phyloP scores from a whole-genome alignment of 2,113 vertebrate species.

The Osmerus mordax region DNA sequence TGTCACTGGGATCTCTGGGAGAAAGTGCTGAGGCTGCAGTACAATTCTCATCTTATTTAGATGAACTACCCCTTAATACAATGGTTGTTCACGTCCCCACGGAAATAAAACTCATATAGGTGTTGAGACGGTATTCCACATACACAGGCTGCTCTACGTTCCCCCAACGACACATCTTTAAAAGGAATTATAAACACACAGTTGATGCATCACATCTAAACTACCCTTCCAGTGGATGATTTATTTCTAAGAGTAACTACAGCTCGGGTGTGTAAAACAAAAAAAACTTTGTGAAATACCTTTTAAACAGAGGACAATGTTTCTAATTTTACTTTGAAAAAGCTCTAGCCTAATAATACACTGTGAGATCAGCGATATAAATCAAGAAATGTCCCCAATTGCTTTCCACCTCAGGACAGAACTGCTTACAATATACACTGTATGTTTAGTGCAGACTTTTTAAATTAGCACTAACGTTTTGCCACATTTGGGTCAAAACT shows the following conservation, averaged over 20 bases:
- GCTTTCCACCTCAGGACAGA: slow-evolving; percentile 31
- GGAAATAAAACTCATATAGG: slow-evolving; percentile 67
- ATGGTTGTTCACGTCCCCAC: slow-evolving; percentile 55
- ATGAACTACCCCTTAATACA: slow-evolving; percentile 68
- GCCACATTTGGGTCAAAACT: slow-evolving; percentile 38
- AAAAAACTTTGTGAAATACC: slow-evolving; percentile 1
- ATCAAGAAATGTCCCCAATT: slow-evolving; percentile 24
- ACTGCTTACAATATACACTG: slow-evolving; percentile 13
- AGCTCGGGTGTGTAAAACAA: too few species aligned
- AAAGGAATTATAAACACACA: too few species aligned
- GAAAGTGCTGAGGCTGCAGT: slow-evolving; percentile 67
- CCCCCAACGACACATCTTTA: neutral
- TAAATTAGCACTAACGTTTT: slow-evolving; percentile 37
- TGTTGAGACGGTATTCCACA: slow-evolving; percentile 48
- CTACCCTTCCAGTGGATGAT: too few species aligned
- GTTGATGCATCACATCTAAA: too few species aligned
- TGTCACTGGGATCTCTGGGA: slow-evolving; percentile 57
- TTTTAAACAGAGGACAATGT: slow-evolving; percentile 18
- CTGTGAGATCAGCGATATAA: slow-evolving; percentile 45
- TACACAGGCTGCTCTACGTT: neutral
- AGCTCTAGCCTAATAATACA: slow-evolving; percentile 18
- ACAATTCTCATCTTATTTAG: slow-evolving; percentile 69
- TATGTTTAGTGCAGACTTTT: slow-evolving; percentile 28
- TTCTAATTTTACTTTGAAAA: slow-evolving; percentile 33
- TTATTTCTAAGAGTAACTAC: too few species aligned